A percentile compares a stretch with the other conserved stretches of the same genome.
phyloP scores from a whole-genome alignment of 92 coral and sea anemone genomes.

The Porites divaricata region DNA sequence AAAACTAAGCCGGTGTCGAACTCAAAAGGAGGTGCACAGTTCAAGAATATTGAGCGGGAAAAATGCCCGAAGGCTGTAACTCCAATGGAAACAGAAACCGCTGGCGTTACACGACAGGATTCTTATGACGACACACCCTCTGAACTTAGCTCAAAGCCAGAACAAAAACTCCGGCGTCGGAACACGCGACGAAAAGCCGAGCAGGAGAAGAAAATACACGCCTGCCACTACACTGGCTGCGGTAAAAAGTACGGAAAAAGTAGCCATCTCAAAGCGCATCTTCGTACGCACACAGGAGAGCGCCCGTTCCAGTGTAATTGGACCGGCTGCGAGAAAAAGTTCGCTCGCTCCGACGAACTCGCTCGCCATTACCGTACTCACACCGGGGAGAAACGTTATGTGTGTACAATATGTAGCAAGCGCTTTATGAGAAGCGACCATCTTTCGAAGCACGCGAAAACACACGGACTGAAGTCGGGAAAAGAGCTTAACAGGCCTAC shows the following conservation, averaged over 20 bases:
- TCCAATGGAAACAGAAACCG: constrained; percentile 51
- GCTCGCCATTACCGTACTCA: constrained; percentile 95
- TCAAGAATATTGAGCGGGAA: constrained; percentile 26
- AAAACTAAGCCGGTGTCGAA: constrained; percentile 17
- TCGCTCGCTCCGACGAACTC: constrained; percentile 94
- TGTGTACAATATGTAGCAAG: constrained; percentile 80
- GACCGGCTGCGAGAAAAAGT: constrained; percentile 87
- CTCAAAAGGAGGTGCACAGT: constrained; percentile 17
- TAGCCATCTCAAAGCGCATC: constrained; percentile 93
- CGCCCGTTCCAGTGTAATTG: constrained; percentile 89
- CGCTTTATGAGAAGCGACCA: constrained; percentile 96
- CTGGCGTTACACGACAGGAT: constrained; percentile 56
- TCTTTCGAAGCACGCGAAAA: constrained; percentile 86
- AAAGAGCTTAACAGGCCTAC: constrained; percentile 75
- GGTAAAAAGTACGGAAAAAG: constrained; percentile 88
- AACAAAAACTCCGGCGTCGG: constrained; percentile 70
- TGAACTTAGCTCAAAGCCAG: constrained; percentile 55
- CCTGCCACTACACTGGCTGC: constrained; percentile 83
- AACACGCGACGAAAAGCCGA: constrained; percentile 61
- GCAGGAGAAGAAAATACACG: constrained; percentile 76
- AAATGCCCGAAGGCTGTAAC: constrained; percentile 13
- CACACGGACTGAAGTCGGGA: constrained; percentile 73
- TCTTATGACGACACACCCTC: constrained; percentile 69
- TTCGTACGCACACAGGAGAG: constrained; percentile 92
- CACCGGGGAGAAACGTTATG: constrained; percentile 92